phyloP scores from a whole-genome alignment of 2,797 vertebrate species.

The Notoglanidium macrostoma region DNA sequence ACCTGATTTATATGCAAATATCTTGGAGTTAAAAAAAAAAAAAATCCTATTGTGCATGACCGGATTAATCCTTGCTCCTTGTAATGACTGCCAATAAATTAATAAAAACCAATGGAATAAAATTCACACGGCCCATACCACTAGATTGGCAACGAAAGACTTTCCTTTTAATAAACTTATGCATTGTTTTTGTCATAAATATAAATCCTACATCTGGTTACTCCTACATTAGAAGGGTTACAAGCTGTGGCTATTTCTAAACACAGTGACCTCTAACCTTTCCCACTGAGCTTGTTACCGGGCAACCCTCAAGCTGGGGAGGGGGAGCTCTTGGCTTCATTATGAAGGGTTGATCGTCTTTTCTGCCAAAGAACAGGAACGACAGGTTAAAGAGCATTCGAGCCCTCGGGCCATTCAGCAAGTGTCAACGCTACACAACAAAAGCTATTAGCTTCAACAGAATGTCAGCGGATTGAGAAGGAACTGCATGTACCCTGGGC shows the following conservation, averaged over 20 bases:
- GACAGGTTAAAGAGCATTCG: constrained; percentile 26
- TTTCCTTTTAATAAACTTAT: neutral
- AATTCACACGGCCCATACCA: neutral
- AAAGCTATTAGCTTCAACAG: neutral
- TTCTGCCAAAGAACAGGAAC: constrained; percentile 3
- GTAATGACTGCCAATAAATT: neutral
- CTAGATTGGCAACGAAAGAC: neutral
- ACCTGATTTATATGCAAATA: neutral
- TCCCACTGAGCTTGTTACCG: constrained; percentile 40
- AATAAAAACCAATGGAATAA: neutral
- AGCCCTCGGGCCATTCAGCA: constrained; percentile 16
- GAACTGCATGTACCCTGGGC: neutral
- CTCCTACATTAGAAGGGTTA: neutral
- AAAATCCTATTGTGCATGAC: neutral
- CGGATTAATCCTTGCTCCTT: neutral
- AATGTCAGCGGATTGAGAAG: neutral
- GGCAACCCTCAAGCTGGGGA: constrained; percentile 43
- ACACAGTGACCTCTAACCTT: constrained; percentile 45
- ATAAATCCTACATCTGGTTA: neutral
- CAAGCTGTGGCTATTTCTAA: constrained; percentile 44
- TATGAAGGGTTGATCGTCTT: neutral
- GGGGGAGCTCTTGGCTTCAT: neutral
- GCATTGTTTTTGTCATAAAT: neutral
- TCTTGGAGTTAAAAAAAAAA: neutral
- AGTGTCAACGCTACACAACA: constrained; percentile 23